These are phyloP conservation scores for Trogon melanurus DNA, from an alignment of 2,113 vertebrate genomes.

Conservation along the genomic window DNA sequence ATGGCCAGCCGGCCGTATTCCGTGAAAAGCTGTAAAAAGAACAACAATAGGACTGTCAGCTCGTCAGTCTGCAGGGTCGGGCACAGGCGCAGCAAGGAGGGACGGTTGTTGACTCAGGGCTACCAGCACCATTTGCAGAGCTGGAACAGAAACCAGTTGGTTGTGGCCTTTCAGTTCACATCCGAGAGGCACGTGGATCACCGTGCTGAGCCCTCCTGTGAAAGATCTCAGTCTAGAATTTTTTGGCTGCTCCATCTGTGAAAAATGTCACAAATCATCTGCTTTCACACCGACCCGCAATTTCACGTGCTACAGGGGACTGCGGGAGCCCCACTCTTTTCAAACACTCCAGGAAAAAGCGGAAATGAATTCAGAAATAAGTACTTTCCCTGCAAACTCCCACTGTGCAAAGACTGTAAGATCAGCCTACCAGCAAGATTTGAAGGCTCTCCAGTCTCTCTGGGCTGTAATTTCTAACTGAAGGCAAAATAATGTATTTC, in stretches of 20 bases:
- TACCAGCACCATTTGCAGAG: background rate
- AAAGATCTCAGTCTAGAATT: background rate
- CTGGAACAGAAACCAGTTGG: background rate
- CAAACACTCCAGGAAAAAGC: background rate
- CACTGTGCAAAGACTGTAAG: background rate
- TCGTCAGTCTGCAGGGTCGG: accelerated
- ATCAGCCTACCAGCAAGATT: background rate
- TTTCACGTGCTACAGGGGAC: background rate
- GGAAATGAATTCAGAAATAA: conserved; percentile 24
- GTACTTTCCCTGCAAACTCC: background rate
- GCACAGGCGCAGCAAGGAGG: background rate
- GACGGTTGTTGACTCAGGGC: background rate
- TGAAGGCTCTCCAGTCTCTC: conserved; percentile 4
- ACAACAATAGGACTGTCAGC: background rate
- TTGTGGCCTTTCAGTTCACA: background rate
- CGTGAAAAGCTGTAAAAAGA: conserved; percentile 88
- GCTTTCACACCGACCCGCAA: background rate
- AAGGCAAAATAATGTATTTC: conserved; percentile 11
- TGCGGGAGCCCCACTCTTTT: background rate
- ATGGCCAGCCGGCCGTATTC: conserved; percentile 97
- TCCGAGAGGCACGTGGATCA: background rate
- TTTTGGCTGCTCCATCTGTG: background rate
- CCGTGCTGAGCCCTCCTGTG: background rate
- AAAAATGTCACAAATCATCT: background rate
- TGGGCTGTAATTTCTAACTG: conserved; percentile 13